phyloP scores from a whole-genome alignment of 2,113 vertebrate genomes.

The Scophthalmus maximus region DNA sequence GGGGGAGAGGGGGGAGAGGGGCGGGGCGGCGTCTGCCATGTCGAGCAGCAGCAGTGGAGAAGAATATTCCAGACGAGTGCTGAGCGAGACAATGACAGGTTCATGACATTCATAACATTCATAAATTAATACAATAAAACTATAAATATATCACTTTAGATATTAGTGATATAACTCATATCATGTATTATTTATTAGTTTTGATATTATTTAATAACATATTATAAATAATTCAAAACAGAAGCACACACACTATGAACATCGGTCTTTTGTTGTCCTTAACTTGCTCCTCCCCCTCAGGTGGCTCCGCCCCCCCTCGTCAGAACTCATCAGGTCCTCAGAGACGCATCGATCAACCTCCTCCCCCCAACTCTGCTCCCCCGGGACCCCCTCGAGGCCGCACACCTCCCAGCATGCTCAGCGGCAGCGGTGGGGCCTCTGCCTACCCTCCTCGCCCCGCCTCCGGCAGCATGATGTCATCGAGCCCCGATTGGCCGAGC shows the following conservation, averaged over 20 bases:
- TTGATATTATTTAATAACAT: no score
- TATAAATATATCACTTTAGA: no score
- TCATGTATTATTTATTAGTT: no score
- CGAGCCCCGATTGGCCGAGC: constrained; percentile 81
- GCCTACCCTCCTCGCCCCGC: constrained; percentile 91
- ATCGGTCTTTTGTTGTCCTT: no score
- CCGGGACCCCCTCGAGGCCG: constrained; percentile 86
- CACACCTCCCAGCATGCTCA: constrained; percentile 91
- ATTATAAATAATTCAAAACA: no score
- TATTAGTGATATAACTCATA: no score
- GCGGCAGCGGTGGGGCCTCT: constrained; percentile 36
- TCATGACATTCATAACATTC: no score
- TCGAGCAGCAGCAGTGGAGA: constrained; percentile 85
- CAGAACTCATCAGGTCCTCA: constrained; percentile 84
- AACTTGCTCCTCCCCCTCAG: constrained; percentile 32
- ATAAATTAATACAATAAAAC: no score
- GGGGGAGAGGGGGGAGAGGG: constrained; percentile 53
- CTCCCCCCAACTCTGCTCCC: constrained; percentile 83
- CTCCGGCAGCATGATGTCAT: constrained; percentile 92
- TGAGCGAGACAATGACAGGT: constrained; percentile 85
- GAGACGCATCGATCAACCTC: constrained; percentile 93
- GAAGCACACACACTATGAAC: no score
- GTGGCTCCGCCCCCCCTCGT: constrained; percentile 50
- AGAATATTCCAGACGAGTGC: constrained; percentile 88
- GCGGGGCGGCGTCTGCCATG: constrained; percentile 72